These are phyloP conservation scores for Pogonomyrmex californicus DNA, from an alignment of 1,140 invertebrate species.

Conservation along the genomic window DNA sequence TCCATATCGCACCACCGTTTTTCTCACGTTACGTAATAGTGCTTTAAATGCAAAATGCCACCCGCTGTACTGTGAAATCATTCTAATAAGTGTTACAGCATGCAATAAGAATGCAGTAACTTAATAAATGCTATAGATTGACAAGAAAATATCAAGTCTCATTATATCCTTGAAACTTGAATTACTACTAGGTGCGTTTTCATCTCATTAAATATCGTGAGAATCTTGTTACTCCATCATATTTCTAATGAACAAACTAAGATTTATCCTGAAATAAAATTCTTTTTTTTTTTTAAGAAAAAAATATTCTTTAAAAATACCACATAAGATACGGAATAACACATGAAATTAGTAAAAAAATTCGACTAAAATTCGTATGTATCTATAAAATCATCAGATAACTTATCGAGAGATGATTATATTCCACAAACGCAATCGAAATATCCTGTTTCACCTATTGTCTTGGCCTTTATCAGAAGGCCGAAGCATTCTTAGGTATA, in stretches of 20 bases:
- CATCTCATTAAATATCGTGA: neutral
- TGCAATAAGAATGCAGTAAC: neutral
- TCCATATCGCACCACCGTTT: neutral
- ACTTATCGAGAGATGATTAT: constrained; percentile 60
- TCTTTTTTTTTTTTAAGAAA: neutral
- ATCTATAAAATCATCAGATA: neutral
- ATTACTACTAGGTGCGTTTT: neutral
- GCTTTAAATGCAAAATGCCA: neutral
- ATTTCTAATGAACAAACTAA: neutral
- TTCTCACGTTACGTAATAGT: constrained; percentile 1
- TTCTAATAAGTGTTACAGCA: constrained; percentile 1
- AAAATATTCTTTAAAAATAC: neutral
- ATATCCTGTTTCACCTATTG: constrained; percentile 75
- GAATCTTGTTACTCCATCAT: neutral
- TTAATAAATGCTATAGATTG: neutral
- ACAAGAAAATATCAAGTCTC: neutral
- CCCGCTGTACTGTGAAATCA: neutral
- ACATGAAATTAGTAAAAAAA: neutral
- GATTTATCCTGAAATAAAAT: neutral
- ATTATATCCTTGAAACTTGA: neutral
- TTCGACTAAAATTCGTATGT: neutral
- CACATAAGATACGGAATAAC: neutral
- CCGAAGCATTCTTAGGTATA: constrained; percentile 79
- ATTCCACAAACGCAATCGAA: constrained; percentile 75
- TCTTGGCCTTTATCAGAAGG: constrained; percentile 75